Evolutionary conservation across 2,888 invertebrate species (phyloP).

Genomic region (Sussaba pulchella): DNA sequence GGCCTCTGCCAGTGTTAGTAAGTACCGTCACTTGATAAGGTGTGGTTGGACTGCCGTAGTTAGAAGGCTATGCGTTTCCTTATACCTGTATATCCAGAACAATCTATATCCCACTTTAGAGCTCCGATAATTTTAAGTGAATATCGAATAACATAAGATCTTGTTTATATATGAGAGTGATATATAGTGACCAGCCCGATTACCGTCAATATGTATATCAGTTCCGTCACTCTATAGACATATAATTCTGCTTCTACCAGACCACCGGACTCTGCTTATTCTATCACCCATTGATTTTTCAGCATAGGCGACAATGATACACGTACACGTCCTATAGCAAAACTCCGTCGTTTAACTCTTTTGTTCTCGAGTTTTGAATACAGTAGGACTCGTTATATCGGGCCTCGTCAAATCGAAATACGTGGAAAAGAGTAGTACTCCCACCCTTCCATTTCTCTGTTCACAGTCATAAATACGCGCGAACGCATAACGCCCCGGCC

Average conservation of each 20-base stretch:
- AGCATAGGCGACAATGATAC: constrained; percentile 16
- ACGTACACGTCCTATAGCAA: constrained; percentile 40
- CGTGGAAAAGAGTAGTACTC: no score
- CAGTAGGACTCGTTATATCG: no score
- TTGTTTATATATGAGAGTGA: constrained; percentile 26
- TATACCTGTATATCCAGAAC: constrained; percentile 68
- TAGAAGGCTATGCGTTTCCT: constrained; percentile 83
- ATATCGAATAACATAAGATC: constrained; percentile 30
- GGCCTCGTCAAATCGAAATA: no score
- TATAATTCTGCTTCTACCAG: constrained; percentile 37
- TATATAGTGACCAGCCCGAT: no score
- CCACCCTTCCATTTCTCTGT: no score
- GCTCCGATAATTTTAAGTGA: constrained; percentile 27
- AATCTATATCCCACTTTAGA: no score
- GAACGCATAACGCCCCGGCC: no score
- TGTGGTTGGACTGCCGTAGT: constrained; percentile 85
- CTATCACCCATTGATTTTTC: constrained; percentile 55
- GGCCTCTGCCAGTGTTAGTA: constrained; percentile 99
- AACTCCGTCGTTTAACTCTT: constrained; percentile 41
- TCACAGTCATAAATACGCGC: no score
- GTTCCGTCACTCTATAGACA: no score
- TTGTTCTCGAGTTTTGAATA: constrained; percentile 57
- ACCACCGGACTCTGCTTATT: constrained; percentile 54
- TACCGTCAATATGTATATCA: no score
- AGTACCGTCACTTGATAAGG: constrained; percentile 89